Percentiles rank a stretch among this genome's conserved stretches.
Conservation (phyloP, 2,113 vertebrate genomes). For the Trichomycterus rosablanca region DNA sequence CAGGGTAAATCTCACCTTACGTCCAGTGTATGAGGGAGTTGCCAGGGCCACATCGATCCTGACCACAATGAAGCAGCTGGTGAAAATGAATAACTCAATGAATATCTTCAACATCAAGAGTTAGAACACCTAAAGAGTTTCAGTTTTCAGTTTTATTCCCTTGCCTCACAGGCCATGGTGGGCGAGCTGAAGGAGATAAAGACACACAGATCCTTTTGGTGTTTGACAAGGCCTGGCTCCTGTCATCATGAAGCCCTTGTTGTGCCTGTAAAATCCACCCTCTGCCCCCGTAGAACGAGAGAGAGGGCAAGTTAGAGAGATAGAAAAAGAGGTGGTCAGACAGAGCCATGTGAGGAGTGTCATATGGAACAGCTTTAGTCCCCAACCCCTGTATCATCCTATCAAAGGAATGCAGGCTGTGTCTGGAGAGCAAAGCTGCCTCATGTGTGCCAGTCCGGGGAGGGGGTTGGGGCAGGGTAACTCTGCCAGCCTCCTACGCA, state of each 20-base stretch:
- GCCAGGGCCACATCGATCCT: too few relatives aligned
- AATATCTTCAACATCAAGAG: too few relatives aligned
- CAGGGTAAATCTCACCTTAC: too few relatives aligned
- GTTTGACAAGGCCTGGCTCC: slow-evolving; percentile 64
- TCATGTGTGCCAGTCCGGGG: slow-evolving; percentile 71
- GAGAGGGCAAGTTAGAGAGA: slow-evolving; percentile 44
- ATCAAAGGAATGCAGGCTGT: slow-evolving; percentile 70
- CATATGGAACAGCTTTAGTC: slow-evolving; percentile 95
- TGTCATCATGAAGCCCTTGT: slow-evolving; percentile 67
- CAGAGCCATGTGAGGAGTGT: slow-evolving; percentile 84
- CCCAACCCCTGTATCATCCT: slow-evolving; percentile 64
- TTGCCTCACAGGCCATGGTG: slow-evolving; percentile 13
- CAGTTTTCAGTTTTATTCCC: too few relatives aligned
- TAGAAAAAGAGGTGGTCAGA: slow-evolving; percentile 57
- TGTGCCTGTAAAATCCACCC: slow-evolving; percentile 58
- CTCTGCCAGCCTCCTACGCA: slow-evolving; percentile 39
- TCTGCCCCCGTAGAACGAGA: slow-evolving; percentile 50
- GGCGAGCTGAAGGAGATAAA: slow-evolving; percentile 43
- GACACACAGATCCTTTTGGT: slow-evolving; percentile 54
- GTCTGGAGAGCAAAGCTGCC: slow-evolving; percentile 65
- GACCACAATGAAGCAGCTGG: too few relatives aligned
- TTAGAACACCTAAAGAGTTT: too few relatives aligned
- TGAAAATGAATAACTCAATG: too few relatives aligned
- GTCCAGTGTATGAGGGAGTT: too few relatives aligned
- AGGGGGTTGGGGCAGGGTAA: slow-evolving; percentile 54